Percentiles rank a stretch among this genome's conserved stretches.
phyloP scores from a whole-genome alignment of 2,797 vertebrate genomes.

The Florisuga fusca region DNA sequence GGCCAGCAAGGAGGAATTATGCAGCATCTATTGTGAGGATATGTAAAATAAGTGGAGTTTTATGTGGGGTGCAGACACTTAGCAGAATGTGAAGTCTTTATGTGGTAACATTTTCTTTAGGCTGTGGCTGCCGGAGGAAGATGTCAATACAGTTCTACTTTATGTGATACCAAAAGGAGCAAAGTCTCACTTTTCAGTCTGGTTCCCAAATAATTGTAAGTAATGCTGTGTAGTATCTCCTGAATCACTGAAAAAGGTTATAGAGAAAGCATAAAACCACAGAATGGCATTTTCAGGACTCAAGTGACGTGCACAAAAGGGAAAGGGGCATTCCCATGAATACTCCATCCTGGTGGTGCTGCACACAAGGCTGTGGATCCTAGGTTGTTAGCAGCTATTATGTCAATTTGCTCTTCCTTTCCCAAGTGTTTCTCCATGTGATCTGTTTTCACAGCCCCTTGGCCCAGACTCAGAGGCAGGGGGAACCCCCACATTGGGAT shows the following conservation, averaged over 20 bases:
- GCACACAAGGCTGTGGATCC: not conserved
- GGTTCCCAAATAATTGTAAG: not conserved
- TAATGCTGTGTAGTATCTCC: not conserved
- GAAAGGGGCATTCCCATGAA: not conserved
- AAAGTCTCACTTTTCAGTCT: not conserved
- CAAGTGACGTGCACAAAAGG: not conserved
- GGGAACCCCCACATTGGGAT: slow-evolving; percentile 52
- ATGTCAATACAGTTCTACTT: not conserved
- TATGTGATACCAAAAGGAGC: not conserved
- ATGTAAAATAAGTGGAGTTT: slow-evolving; percentile 64
- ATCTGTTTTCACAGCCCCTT: slow-evolving; percentile 48
- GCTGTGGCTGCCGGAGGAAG: not conserved
- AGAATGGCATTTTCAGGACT: not conserved
- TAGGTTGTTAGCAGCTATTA: not conserved
- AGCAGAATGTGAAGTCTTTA: slow-evolving; percentile 35
- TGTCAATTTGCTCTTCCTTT: slow-evolving; percentile 23
- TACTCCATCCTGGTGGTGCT: not conserved
- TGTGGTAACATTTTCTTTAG: not conserved
- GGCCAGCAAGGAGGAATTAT: slow-evolving; percentile 2
- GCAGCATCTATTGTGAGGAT: slow-evolving; percentile 2
- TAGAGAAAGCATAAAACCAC: not conserved
- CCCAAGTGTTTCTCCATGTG: not conserved
- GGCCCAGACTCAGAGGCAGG: slow-evolving; percentile 2
- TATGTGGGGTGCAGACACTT: slow-evolving; percentile 2
- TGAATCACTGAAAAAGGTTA: not conserved